Evolutionary conservation across 2,888 invertebrate species (phyloP).

Genomic region (Autographa pulchrina): DNA sequence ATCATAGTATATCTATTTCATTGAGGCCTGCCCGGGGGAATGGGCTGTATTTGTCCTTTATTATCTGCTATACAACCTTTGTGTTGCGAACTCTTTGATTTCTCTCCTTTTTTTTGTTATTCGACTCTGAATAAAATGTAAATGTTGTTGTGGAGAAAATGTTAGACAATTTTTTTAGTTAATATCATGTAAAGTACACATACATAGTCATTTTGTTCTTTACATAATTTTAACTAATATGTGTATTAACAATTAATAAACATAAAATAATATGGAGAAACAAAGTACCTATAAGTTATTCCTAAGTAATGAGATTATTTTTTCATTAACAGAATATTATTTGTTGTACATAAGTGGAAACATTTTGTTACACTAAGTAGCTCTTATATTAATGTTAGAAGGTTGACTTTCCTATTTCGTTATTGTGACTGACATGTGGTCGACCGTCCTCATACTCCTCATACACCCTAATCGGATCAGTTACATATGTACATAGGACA

Average conservation of each 20-base stretch:
- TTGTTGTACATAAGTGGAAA: neutral
- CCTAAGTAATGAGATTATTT: no score
- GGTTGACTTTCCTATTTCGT: neutral
- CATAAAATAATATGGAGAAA: no score
- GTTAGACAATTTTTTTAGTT: neutral
- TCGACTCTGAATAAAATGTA: conserved; percentile 11
- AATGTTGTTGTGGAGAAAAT: conserved; percentile 23
- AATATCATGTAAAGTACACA: no score
- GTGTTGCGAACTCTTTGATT: conserved; percentile 31
- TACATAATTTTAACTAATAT: no score
- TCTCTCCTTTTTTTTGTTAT: conserved; percentile 9
- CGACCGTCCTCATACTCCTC: neutral
- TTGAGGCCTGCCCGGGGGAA: conserved; percentile 55
- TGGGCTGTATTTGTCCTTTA: conserved; percentile 57
- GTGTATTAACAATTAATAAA: no score
- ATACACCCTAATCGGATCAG: neutral
- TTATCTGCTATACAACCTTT: conserved; percentile 56
- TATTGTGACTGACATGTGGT: neutral
- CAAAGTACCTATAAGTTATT: no score
- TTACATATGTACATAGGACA: neutral
- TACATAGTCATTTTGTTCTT: no score
- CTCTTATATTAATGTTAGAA: no score
- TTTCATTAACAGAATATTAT: neutral
- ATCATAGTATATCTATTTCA: conserved; percentile 49
- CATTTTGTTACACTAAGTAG: neutral